Conservation (phyloP, 2,113 vertebrate genomes). For the Spermophilus dauricus region DNA sequence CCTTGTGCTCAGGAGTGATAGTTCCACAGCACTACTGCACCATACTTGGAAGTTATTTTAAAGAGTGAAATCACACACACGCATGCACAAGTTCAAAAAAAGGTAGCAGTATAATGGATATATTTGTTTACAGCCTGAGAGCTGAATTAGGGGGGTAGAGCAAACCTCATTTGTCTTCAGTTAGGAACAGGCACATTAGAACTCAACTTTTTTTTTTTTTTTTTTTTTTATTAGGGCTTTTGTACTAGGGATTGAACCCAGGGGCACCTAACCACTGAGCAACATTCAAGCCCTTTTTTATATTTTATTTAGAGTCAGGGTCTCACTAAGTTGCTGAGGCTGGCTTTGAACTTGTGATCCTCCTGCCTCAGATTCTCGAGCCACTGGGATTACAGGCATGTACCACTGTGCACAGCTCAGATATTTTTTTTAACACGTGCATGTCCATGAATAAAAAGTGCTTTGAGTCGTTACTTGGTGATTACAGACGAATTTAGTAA, state of each 20-base stretch:
- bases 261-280: too few relatives aligned
- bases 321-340: too few relatives aligned
- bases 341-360: too few relatives aligned
- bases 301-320: too few relatives aligned
- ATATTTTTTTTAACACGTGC: background rate
- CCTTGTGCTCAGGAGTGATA: background rate
- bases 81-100: background rate
- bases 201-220: too few relatives aligned
- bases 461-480: background rate
- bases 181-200: fast-evolving
- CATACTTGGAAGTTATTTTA: background rate
- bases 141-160: background rate
- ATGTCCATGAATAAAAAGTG: background rate
- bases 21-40: background rate
- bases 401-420: too few relatives aligned
- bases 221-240: too few relatives aligned
- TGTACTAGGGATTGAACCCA: too few relatives aligned
- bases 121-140: background rate
- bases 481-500: background rate
- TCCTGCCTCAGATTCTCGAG: too few relatives aligned
- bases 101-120: background rate
- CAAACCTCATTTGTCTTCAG: background rate
- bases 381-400: too few relatives aligned
- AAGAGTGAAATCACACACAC: background rate
- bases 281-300: too few relatives aligned